phyloP scores from a whole-genome alignment of 2,113 vertebrate species.

The Procavia capensis region DNA sequence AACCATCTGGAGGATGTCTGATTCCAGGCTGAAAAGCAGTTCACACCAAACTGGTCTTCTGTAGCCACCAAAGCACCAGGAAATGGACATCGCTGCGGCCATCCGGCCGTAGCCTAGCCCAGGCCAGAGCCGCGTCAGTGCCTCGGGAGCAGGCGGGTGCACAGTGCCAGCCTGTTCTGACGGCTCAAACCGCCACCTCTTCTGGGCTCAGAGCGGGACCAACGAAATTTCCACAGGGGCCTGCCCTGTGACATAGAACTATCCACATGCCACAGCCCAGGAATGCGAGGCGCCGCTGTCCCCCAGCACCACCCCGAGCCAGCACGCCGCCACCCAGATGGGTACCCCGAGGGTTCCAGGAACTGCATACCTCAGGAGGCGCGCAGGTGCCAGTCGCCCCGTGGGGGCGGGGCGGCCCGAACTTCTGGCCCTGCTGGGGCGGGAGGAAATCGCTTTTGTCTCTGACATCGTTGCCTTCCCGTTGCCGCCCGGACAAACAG shows the following conservation, averaged over 20 bases:
- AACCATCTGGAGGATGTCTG: conserved; percentile 58
- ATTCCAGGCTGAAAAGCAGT: conserved; percentile 64
- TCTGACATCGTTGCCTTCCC: conserved; percentile 44
- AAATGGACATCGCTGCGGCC: not conserved
- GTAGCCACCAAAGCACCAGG: conserved; percentile 61
- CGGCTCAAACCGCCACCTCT: not conserved
- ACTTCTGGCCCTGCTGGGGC: conserved; percentile 54
- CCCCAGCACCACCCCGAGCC: not conserved
- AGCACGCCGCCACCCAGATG: not conserved
- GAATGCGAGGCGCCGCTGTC: not conserved
- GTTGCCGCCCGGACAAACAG: not conserved
- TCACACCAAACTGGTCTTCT: conserved; percentile 69
- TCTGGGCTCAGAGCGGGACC: conserved; percentile 58
- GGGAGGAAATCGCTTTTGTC: conserved; percentile 67
- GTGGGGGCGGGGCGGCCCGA: conserved; percentile 69
- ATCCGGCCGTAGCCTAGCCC: not conserved
- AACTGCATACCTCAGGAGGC: conserved; percentile 51
- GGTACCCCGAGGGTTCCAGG: conserved; percentile 19
- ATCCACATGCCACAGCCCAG: conserved; percentile 18
- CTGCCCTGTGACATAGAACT: conserved; percentile 83
- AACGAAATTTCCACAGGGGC: conserved; percentile 82
- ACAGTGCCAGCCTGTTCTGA: conserved; percentile 20
- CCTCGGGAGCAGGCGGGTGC: not conserved
- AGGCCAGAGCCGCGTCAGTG: not conserved
- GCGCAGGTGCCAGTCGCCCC: conserved; percentile 53